Evolutionary conservation across 2,797 vertebrate species (phyloP).

Genomic region (Staurois parvus): DNA sequence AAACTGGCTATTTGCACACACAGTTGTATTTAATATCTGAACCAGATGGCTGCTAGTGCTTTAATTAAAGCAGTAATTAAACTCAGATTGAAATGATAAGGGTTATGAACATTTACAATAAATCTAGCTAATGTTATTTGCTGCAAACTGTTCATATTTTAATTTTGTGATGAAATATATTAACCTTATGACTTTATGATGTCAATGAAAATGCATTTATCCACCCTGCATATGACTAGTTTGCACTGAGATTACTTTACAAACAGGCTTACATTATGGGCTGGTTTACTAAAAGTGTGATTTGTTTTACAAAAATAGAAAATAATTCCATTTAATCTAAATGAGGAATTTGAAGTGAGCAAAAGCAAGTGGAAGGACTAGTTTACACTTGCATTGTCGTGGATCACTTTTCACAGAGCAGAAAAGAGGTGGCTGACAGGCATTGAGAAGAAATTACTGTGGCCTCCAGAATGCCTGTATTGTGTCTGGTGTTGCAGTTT

Average conservation of each 20-base stretch:
- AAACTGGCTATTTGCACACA: conserved; percentile 19
- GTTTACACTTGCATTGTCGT: too few relatives aligned
- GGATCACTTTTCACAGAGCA: too few relatives aligned
- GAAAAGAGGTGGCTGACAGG: too few relatives aligned
- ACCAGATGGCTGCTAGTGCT: conserved; percentile 40
- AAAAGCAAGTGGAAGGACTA: too few relatives aligned
- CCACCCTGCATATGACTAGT: not conserved
- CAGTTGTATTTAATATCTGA: conserved; percentile 32
- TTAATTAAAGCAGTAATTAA: conserved; percentile 48
- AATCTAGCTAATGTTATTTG: conserved; percentile 28
- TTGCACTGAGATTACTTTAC: not conserved
- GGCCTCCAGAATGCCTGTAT: too few relatives aligned
- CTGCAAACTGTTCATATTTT: conserved; percentile 8
- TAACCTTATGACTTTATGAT: not conserved
- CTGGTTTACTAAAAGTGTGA: too few relatives aligned
- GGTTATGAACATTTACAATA: conserved; percentile 32
- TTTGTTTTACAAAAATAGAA: too few relatives aligned
- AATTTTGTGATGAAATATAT: not conserved
- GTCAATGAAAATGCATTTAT: not conserved
- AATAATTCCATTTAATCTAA: too few relatives aligned
- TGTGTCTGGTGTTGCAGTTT: too few relatives aligned
- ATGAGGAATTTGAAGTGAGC: too few relatives aligned
- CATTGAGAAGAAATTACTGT: too few relatives aligned
- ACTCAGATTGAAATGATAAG: conserved; percentile 42
- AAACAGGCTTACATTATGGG: not conserved